Base-by-base conservation (phyloP, 64 coral and sea anemone genomes). In the Montipora foliosa region DNA sequence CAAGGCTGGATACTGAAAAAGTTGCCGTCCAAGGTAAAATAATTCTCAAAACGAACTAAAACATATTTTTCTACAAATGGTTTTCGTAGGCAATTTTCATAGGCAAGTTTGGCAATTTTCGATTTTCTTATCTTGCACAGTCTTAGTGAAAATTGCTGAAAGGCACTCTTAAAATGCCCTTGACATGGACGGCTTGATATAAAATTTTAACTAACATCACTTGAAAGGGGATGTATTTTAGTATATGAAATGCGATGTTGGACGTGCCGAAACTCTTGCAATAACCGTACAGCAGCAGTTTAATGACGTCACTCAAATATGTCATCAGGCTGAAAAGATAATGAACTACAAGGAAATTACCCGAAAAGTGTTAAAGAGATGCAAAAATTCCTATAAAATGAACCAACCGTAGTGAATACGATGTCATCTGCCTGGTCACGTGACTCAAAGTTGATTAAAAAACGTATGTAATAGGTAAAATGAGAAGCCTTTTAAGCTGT, bases 241-340 rank as follows among this genome's bases (percentile, higher is more conserved):
- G 82, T 69, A 85, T 85, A 67, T 85, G 82, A 85, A 85, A 70
- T 85, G 82, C 82, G 24, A 46, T 85, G 82, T 85, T 85, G 82
- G 61, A 85, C 82, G 37, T 85, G 49, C n/a, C 60, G 44, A 46
- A 85, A 66, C 82, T 85, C 60, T 85, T 85, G 82, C 62, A 85
- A 85, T 67, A 47, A 79, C 44, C 77, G 45, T 49, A 79, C 77
- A 79, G 77, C 50, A 25, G 17, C 79, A 60, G 50, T 60, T 6
- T n/a, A n/a, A n/a, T n/a, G n/a, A 82, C 51, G 79, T 82, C 51
- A 82, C 79, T 82, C 19, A 82, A 58, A 52, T 82, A 82, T 6
- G n/a, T 82, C 79, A 82, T 60, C 50, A 82, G 49, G 51, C 22
- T 82, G 6, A 82, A 82, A 58, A 25, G 21, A 24, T 71, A 1